phyloP scores from a whole-genome alignment of 2,888 invertebrate genomes.

The Choristoneura rosaceana region DNA sequence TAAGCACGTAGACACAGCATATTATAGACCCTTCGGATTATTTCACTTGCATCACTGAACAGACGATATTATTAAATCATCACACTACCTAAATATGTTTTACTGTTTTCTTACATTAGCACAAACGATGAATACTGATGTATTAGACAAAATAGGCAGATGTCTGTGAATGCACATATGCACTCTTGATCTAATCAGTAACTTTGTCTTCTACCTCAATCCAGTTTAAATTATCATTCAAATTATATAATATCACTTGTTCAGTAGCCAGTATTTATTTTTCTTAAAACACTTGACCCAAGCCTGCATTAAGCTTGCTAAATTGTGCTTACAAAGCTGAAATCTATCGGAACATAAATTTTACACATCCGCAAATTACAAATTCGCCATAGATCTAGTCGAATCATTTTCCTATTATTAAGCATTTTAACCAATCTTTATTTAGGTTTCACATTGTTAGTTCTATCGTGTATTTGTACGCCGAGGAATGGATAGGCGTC shows the following conservation, averaged over 20 bases:
- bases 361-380: slow-evolving; percentile 10
- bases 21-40: slow-evolving; percentile 54
- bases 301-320: neutral
- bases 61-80: neutral
- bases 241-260: no score
- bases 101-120: neutral
- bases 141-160: no score
- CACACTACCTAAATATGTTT: neutral
- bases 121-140: neutral
- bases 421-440: slow-evolving; percentile 31
- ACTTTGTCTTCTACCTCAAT: neutral
- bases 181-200: no score
- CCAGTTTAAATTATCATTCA: neutral
- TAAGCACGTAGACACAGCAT: slow-evolving; percentile 63
- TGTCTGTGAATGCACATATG: no score
- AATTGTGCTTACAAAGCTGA: neutral
- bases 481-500: slow-evolving; percentile 63
- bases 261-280: neutral
- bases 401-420: slow-evolving; percentile 24
- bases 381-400: slow-evolving; percentile 17
- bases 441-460: slow-evolving; percentile 61
- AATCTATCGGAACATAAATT: slow-evolving; percentile 6
- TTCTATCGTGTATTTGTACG: slow-evolving; percentile 59
- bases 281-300: neutral
- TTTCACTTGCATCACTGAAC: slow-evolving; percentile 41